Conservation (phyloP, 1,140 invertebrate species). For the Saccostrea echinata region DNA sequence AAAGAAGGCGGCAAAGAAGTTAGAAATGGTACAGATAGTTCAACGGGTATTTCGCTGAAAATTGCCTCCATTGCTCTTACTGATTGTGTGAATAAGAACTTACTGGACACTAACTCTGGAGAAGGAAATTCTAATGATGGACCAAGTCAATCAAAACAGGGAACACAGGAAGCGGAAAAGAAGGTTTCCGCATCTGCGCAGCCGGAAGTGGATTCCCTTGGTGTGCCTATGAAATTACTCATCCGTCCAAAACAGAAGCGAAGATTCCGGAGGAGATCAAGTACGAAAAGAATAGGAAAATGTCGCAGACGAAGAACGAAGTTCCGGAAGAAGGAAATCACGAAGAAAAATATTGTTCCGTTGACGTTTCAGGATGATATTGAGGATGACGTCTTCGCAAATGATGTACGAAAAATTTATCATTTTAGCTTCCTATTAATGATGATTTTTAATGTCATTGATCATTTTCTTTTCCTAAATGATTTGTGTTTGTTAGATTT, state of each 20-base stretch:
- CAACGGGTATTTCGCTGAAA: neutral
- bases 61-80: slow-evolving; percentile 3
- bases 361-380: neutral
- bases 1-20: neutral
- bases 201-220: slow-evolving; percentile 52
- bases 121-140: neutral
- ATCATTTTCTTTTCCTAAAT: neutral
- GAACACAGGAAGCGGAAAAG: slow-evolving; percentile 53
- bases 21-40: neutral
- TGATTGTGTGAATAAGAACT: neutral
- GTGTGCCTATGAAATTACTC: slow-evolving; percentile 55
- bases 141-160: slow-evolving; percentile 26
- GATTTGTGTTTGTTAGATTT: neutral
- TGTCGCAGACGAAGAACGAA: slow-evolving; percentile 22
- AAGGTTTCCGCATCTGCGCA: slow-evolving; percentile 46
- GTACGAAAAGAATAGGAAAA: slow-evolving; percentile 41
- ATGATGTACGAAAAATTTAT: slow-evolving; percentile 13
- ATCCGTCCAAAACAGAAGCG: slow-evolving; percentile 48
- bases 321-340: neutral
- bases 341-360: neutral
- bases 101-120: neutral
- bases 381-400: slow-evolving; percentile 32
- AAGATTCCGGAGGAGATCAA: slow-evolving; percentile 31
- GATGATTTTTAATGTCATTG: neutral
- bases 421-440: neutral